Conservation (phyloP, 2,888 invertebrate species). For the Tryphoninae sp. region DNA sequence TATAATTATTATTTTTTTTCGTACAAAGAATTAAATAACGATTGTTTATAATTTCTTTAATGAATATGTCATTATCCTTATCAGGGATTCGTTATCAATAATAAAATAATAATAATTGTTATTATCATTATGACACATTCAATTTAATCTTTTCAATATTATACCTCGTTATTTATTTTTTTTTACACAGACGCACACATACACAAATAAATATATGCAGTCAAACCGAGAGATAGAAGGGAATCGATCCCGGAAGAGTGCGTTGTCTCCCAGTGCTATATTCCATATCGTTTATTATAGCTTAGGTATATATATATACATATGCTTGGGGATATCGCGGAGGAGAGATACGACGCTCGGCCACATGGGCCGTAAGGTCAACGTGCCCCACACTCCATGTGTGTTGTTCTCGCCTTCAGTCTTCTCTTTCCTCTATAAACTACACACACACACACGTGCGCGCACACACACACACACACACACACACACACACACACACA, state of each 20-base stretch:
- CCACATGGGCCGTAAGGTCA: conserved; percentile 53
- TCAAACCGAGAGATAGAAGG: conserved; percentile 16
- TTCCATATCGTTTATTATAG: neutral
- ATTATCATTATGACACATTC: too few species aligned
- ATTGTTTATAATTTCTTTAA: too few species aligned
- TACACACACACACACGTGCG: neutral
- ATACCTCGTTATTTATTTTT: too few species aligned
- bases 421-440: neutral
- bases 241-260: conserved; percentile 52
- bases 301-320: too few species aligned
- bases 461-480: too few species aligned
- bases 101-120: too few species aligned
- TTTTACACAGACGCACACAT: neutral
- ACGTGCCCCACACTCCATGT: conserved; percentile 1
- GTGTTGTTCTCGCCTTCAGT: neutral
- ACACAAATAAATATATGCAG: neutral
- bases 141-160: conserved; percentile 19
- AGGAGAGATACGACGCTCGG: conserved; percentile 25
- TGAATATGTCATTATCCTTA: too few species aligned
- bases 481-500: too few species aligned
- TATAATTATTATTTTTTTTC: too few species aligned
- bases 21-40: too few species aligned
- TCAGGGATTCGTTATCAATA: too few species aligned
- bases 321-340: conserved; percentile 2
- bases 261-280: conserved; percentile 25